phyloP scores from a whole-genome alignment of 2,113 vertebrate species.

The Felis chaus region DNA sequence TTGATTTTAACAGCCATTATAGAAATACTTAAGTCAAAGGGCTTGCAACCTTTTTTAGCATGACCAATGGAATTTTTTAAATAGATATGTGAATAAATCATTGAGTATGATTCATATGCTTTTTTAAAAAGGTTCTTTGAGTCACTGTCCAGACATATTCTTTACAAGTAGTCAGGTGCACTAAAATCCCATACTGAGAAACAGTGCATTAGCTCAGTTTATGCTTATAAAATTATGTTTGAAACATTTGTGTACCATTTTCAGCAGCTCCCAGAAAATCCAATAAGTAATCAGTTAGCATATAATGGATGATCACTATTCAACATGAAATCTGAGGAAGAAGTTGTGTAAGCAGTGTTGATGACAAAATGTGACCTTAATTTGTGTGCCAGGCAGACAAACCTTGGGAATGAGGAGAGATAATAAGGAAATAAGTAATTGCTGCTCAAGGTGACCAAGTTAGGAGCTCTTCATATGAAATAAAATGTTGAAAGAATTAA shows the following conservation, averaged over 20 bases:
- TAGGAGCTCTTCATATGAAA: conserved; percentile 23
- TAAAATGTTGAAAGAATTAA: conserved; percentile 27
- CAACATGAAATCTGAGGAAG: conserved; percentile 50
- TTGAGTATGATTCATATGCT: conserved; percentile 82
- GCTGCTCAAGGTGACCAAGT: background rate
- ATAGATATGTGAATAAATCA: conserved; percentile 86
- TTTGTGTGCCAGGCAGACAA: conserved; percentile 37
- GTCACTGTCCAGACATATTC: conserved; percentile 75
- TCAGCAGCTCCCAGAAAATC: conserved; percentile 56
- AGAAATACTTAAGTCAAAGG: conserved; percentile 88
- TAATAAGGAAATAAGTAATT: conserved; percentile 48
- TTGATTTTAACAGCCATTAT: conserved; percentile 91
- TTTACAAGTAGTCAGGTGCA: conserved; percentile 69
- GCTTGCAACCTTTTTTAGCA: conserved; percentile 86
- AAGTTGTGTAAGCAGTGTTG: background rate
- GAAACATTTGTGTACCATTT: conserved; percentile 64
- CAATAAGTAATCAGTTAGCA: conserved; percentile 64
- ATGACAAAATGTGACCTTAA: conserved; percentile 54
- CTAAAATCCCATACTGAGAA: conserved; percentile 74
- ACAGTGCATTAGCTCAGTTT: conserved; percentile 60
- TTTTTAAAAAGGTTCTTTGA: conserved; percentile 79
- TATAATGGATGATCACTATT: conserved; percentile 43
- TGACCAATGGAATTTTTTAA: conserved; percentile 85
- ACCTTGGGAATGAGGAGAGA: background rate
- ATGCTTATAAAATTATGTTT: conserved; percentile 68